These are phyloP conservation scores for Arenaria interpres DNA, from an alignment of 2,113 vertebrate genomes.

Conservation along the genomic window DNA sequence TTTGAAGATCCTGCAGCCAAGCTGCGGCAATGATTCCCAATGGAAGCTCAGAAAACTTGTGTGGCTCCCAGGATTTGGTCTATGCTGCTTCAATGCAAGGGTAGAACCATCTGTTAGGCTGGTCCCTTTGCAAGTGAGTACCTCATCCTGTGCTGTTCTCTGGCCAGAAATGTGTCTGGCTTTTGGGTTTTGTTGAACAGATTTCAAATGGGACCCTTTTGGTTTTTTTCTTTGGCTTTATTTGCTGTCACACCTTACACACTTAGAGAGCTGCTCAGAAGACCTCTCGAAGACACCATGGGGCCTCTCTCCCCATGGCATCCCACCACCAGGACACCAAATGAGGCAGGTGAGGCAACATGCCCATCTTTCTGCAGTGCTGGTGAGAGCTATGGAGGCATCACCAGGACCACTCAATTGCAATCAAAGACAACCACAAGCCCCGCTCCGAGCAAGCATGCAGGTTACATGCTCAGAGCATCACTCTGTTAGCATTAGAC, in stretches of 20 bases:
- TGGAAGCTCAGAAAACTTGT: not conserved
- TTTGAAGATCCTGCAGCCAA: not conserved
- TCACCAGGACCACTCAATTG: accelerated
- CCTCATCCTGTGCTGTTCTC: not conserved
- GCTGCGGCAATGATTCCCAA: not conserved
- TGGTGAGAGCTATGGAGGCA: not conserved
- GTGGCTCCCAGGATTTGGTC: not conserved
- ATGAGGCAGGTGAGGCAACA: too few species aligned
- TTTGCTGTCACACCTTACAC: not conserved
- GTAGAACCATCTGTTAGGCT: not conserved
- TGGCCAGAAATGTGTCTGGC: not conserved
- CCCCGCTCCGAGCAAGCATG: not conserved
- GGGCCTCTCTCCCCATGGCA: not conserved
- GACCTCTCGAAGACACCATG: not conserved
- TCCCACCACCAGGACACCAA: not conserved
- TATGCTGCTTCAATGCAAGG: not conserved
- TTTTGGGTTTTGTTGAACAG: not conserved
- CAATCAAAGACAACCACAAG: not conserved
- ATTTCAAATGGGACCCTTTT: not conserved
- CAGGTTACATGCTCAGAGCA: not conserved
- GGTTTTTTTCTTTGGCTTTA: not conserved
- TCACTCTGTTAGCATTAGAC: not conserved
- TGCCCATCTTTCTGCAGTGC: accelerated
- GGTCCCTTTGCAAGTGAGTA: not conserved
- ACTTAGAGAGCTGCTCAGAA: not conserved